Conservation (phyloP, 2,888 invertebrate species). For the Oxytorus armatus region DNA sequence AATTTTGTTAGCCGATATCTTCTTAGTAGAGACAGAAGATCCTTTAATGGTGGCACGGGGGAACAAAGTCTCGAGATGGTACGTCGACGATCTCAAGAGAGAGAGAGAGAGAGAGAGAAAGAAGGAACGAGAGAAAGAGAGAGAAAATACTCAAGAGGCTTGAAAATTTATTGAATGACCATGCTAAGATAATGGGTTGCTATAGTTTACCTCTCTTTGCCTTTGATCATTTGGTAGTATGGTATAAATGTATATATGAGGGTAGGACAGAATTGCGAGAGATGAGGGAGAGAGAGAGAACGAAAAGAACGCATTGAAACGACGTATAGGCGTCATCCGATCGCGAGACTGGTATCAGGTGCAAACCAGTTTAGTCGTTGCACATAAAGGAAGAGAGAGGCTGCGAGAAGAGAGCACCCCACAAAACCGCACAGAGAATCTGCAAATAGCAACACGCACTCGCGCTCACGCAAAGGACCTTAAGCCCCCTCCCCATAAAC, state of each 20-base stretch:
- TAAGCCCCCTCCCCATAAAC: conserved; percentile 15
- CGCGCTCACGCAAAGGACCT: conserved; percentile 63
- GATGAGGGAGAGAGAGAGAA: conserved; percentile 48
- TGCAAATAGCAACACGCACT: conserved; percentile 77
- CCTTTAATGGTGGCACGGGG: conserved; percentile 62
- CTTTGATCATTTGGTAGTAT: conserved; percentile 49
- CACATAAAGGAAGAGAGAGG: conserved; percentile 58
- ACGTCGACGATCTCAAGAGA: conserved; percentile 59
- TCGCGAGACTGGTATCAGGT: conserved; percentile 83
- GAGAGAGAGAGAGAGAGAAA: conserved; percentile 37
- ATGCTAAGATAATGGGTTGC: conserved; percentile 62
- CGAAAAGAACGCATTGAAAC: conserved; percentile 78
- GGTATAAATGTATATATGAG: conserved; percentile 21
- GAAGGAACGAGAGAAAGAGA: conserved; percentile 39
- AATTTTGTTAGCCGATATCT: conserved; percentile 66
- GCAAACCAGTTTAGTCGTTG: conserved; percentile 82
- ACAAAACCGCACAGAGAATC: conserved; percentile 73
- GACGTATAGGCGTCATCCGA: conserved; percentile 81
- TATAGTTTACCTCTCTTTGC: conserved; percentile 58
- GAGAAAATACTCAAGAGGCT: conserved; percentile 37
- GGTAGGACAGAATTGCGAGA: neutral
- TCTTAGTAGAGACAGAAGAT: conserved; percentile 54
- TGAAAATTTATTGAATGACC: conserved; percentile 67
- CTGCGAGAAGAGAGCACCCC: conserved; percentile 59
- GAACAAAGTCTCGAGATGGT: conserved; percentile 51